Evolutionary conservation across 2,113 vertebrate species (phyloP).

Genomic region (Sceloporus tristichus): DNA sequence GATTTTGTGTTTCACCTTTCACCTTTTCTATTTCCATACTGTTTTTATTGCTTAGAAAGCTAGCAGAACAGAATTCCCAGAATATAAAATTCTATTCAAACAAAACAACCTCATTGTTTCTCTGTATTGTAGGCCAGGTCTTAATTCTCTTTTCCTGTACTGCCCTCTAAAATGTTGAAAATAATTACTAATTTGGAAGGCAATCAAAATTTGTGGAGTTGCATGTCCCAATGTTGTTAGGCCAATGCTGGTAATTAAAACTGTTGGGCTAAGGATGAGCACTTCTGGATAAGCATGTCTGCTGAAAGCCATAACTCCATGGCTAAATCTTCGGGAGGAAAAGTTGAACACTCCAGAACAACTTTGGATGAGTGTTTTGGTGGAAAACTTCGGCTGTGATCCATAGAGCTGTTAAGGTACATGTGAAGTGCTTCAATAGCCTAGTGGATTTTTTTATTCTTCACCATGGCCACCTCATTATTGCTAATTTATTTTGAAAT

Average conservation of each 20-base stretch:
- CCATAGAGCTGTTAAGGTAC: not conserved
- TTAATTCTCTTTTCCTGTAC: not conserved
- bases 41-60: not conserved
- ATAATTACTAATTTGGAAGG: not conserved
- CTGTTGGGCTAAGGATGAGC: not conserved
- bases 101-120: not conserved
- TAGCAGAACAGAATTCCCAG: not conserved
- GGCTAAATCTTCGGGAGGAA: not conserved
- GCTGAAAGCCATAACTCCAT: not conserved
- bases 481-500: not conserved
- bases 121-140: constrained; percentile 26
- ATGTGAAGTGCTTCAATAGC: not conserved
- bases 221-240: not conserved
- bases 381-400: not conserved
- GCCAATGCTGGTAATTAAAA: not conserved
- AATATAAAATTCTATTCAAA: not conserved
- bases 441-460: not conserved
- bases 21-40: not conserved
- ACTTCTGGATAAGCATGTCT: not conserved
- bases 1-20: not conserved
- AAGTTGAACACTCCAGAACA: not conserved
- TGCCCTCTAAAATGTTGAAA: not conserved
- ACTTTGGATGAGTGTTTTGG: not conserved
- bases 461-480: not conserved
- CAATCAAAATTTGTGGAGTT: not conserved